phyloP scores from a whole-genome alignment of 2,113 vertebrate genomes.

The Bothrops jararaca region DNA sequence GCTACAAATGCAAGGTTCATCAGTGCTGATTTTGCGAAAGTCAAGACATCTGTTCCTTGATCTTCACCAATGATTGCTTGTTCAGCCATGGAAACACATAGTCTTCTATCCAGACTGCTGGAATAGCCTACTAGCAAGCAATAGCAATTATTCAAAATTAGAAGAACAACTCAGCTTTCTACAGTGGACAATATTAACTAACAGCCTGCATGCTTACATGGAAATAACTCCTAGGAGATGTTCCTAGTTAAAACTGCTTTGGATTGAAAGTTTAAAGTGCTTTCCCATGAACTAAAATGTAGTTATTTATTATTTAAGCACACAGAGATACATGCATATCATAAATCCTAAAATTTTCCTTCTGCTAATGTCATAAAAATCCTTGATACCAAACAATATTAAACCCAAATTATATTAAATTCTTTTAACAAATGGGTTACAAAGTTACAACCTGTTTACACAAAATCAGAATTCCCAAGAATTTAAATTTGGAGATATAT shows the following conservation, averaged over 20 bases:
- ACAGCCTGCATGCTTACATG: neutral
- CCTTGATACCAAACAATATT: neutral
- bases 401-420: neutral
- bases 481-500: neutral
- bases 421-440: neutral
- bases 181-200: neutral
- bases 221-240: neutral
- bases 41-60: neutral
- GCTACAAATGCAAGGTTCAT: neutral
- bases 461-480: neutral
- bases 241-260: neutral
- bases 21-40: neutral
- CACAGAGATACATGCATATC: neutral
- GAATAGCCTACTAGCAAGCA: neutral
- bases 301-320: neutral
- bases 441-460: neutral
- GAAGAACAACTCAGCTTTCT: neutral
- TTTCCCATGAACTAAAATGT: neutral
- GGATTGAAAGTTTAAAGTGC: neutral
- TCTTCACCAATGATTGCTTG: neutral
- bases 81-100: neutral
- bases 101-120: neutral
- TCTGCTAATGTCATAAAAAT: neutral
- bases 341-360: neutral
- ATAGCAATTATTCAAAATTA: neutral